Conservation (phyloP, 2,113 vertebrate species). For the Dryoscopus gambensis region DNA sequence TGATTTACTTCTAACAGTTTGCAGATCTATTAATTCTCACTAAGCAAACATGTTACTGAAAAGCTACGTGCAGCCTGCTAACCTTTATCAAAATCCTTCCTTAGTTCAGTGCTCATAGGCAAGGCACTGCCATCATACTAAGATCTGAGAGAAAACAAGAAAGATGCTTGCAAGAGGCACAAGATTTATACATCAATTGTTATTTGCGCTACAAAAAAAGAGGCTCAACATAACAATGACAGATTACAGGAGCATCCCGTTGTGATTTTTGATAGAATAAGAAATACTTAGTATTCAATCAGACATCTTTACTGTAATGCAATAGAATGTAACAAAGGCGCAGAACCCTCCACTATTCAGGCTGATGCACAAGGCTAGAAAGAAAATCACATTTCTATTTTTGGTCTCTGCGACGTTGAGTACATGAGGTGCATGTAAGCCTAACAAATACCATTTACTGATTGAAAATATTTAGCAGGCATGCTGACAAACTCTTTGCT, state of each 20-base stretch:
- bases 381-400: constrained; percentile 53
- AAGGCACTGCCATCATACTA: not conserved
- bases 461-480: not conserved
- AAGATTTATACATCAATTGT: not conserved
- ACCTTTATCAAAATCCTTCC: not conserved
- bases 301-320: not conserved
- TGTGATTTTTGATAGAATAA: not conserved
- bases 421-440: not conserved
- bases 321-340: not conserved
- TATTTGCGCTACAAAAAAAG: not conserved
- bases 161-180: not conserved
- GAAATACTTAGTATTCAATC: not conserved
- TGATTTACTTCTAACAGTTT: not conserved
- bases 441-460: not conserved
- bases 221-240: not conserved
- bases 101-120: not conserved
- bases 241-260: not conserved
- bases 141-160: not conserved
- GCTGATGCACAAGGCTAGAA: not conserved
- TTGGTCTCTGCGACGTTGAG: not conserved
- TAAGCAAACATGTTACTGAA: not conserved
- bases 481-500: not conserved
- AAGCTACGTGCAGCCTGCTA: not conserved
- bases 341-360: not conserved
- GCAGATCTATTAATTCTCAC: not conserved